Base-by-base conservation (phyloP, 2,797 vertebrate genomes). In the Etheostoma perlongum region DNA sequence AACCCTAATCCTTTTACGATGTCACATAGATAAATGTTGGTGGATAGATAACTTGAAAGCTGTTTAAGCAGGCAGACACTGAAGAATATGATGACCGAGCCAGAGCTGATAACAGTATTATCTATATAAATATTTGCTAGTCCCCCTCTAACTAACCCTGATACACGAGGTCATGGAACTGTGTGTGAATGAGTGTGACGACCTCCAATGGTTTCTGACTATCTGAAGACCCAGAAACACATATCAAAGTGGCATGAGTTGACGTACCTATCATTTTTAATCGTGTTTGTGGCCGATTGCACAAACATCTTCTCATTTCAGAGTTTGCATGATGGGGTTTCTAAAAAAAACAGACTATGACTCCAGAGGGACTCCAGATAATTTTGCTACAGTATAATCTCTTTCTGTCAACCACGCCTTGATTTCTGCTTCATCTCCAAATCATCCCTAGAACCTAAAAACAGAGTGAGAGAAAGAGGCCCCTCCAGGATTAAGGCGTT, bases 401-500 rank as follows among this genome's bases (percentile, higher is more conserved):
- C 69, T 72, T 51, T 74, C 63, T 68, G 65, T 80, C 71, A 74
- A 75, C 83, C 79, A 72, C 65, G 70, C 69, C 48, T 72, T 72
- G 52, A 64, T 53, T 53, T 27, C 59, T 44, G 30, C 63, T 80
- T 82, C 60, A 74, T 83, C 74, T 65, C 27, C 72, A 58, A 47
- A 54, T 81, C 76, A 78, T 81, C 55, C 67, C n/a, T 25, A 62
- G 60, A 21, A 57, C 66, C 83, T 91, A 89, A 91, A 92, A 91
- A 85, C 80, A 90, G 85, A 88, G 62, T 23, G 49, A 81, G 76
- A 74, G 69, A 85, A 82, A 8, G 60, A 81, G 81, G 85, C 64
- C 69, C 59, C 68, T 71, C 52, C 77, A 60, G 74, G 84, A 91
- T 88, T 86, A 89, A 66, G 42, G 62, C 85, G 83, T 68, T 90